Conservation (phyloP, 2,113 vertebrate species). For the Gnathonemus longibarbis region DNA sequence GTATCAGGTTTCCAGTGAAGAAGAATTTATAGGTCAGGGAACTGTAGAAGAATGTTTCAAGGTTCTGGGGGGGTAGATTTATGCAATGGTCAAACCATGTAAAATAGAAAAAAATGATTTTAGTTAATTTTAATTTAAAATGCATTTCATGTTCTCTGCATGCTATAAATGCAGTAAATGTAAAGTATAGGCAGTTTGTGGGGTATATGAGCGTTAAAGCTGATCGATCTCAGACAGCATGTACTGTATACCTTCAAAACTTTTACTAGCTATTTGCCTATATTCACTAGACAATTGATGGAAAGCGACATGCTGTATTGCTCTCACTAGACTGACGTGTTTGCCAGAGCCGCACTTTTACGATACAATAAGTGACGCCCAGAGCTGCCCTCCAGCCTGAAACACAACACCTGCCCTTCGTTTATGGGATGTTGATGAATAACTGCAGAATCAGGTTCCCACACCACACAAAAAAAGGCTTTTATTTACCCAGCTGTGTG, state of each 20-base stretch:
- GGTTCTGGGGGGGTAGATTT: neutral
- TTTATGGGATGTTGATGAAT: conserved; percentile 46
- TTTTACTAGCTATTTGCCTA: conserved; percentile 36
- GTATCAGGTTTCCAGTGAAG: neutral
- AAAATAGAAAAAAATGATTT: neutral
- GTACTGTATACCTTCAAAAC: conserved; percentile 9
- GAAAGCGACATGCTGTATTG: conserved; percentile 22
- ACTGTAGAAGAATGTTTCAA: neutral
- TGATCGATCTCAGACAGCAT: neutral
- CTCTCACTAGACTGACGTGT: conserved; percentile 29
- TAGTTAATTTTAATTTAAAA: neutral
- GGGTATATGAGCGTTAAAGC: conserved; percentile 11
- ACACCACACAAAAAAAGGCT: conserved; percentile 37
- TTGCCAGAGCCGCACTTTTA: conserved; percentile 28
- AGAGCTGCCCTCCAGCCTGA: conserved; percentile 31
- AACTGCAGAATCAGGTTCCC: conserved; percentile 40
- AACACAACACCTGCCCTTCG: conserved; percentile 40
- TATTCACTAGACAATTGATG: neutral
- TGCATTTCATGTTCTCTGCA: neutral
- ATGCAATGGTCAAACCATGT: neutral
- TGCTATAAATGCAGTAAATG: neutral
- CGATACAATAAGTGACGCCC: conserved; percentile 17
- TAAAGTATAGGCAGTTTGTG: neutral
- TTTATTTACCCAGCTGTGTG: conserved; percentile 48
- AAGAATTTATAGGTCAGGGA: neutral